Base-by-base conservation (phyloP, 2,113 vertebrate species). In the Gnathonemus longibarbis region DNA sequence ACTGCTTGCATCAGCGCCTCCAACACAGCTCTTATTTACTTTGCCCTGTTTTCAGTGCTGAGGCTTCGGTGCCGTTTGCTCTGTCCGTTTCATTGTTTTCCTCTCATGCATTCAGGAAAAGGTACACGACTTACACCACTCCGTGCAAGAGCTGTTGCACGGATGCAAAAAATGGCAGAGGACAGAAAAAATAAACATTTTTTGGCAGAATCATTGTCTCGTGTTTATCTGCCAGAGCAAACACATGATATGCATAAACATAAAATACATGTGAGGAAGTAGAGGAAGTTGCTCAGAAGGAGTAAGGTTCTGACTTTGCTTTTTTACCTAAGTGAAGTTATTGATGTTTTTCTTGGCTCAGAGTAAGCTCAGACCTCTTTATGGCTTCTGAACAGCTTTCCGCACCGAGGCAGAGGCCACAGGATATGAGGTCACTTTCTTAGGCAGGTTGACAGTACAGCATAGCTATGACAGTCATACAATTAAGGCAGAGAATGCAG, bases 381-480 rank as follows among this genome's bases (percentile, higher is more conserved):
- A 3, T n/a, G 53, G 7, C 4, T 42, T 90, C 53, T 46, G 45
- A 35, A 35, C 90, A 92, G 93, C 92, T 94, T 95, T 95, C 95
- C 90, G 93, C 91, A 92, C 91, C 88, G 88, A 89, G 83, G 91
- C 90, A 92, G 49, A 93, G 94, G 92, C 90, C 84, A 93, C 89
- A 93, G 95, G 95, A 96, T 93, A 91, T 96, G 94, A 96, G 92
- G 91, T 93, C 90, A 95, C 93, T 94, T 95, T 94, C 95, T 95
- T 91, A 77, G 90, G 85, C 27, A 88, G n/a, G 84, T 53, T 74
- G 70, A 91, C 31, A 92, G 84, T 86, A 89, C 91, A 93, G 87
- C 53, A 87, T 31, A 91, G 80, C 35, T 24, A 42, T 27, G 31
- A 21, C 86, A 45, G 84, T 90, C 45, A 89, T 88, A 89, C 89